Evolutionary conservation across 2,888 invertebrate genomes (phyloP).

Genomic region (Aricia artaxerxes): DNA sequence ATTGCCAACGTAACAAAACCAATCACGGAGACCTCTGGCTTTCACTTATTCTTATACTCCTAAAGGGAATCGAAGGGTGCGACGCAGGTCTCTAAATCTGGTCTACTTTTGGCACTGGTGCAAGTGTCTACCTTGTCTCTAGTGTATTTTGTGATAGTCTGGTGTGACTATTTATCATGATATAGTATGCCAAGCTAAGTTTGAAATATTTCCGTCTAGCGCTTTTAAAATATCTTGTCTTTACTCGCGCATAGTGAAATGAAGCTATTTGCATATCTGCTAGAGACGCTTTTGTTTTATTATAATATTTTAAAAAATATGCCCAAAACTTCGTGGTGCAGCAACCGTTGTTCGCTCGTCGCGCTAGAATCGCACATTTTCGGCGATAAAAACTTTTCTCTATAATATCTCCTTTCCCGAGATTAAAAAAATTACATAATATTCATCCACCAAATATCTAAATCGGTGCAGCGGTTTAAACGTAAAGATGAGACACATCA

Average conservation of each 20-base stretch:
- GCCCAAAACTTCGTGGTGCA: no score
- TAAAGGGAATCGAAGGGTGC: constrained; percentile 46
- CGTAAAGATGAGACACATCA: no score
- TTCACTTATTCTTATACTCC: constrained; percentile 43
- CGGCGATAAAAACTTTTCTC: no score
- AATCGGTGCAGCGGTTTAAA: no score
- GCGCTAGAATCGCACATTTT: no score
- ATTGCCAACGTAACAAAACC: constrained; percentile 53
- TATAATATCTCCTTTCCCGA: no score
- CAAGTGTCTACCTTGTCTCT: constrained; percentile 58
- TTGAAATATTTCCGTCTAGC: constrained; percentile 14
- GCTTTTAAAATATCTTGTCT: not conserved
- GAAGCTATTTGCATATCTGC: not conserved
- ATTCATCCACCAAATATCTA: no score
- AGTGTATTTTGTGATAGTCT: constrained; percentile 56
- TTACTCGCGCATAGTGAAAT: not conserved
- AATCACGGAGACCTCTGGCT: constrained; percentile 54
- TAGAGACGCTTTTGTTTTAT: not conserved
- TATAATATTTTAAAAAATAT: no score
- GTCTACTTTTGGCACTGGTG: constrained; percentile 56
- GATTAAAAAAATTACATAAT: no score
- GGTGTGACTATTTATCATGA: constrained; percentile 55
- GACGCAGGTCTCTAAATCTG: constrained; percentile 52
- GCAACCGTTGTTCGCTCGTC: no score
- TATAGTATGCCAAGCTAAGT: constrained; percentile 28